Conservation (phyloP, 2,888 invertebrate genomes). For the Lamellibrachia columna region DNA sequence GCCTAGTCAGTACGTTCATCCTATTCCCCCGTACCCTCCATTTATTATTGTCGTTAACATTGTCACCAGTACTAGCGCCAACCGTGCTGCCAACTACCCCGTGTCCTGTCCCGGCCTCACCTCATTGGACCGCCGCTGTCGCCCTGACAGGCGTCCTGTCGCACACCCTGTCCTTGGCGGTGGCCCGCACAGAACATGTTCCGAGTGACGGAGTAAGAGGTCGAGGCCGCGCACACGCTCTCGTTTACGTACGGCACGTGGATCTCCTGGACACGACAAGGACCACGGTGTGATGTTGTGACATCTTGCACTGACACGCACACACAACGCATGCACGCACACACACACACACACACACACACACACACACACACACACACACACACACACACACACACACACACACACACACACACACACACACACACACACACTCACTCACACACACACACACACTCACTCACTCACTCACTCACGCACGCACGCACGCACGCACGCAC, state of each 20-base stretch:
- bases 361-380: too few relatives aligned
- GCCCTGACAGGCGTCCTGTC: not conserved
- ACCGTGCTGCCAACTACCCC: not conserved
- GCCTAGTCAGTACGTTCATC: too few relatives aligned
- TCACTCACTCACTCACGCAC: too few relatives aligned
- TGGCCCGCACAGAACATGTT: not conserved
- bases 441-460: too few relatives aligned
- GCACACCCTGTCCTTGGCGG: not conserved
- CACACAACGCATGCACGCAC: too few relatives aligned
- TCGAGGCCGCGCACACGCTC: constrained; percentile 3
- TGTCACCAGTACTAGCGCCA: not conserved
- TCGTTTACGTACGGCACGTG: not conserved
- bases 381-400: too few relatives aligned
- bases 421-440: too few relatives aligned
- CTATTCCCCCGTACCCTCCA: too few relatives aligned
- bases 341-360: too few relatives aligned
- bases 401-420: too few relatives aligned
- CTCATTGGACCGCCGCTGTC: not conserved
- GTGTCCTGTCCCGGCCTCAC: not conserved
- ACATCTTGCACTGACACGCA: not conserved
- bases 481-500: too few relatives aligned
- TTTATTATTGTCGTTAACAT: not conserved
- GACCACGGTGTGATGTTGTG: not conserved
- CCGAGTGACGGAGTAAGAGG: not conserved
- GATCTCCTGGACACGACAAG: not conserved